Evolutionary conservation across 2,888 invertebrate species (phyloP).

Genomic region (Drosophila birchii): DNA sequence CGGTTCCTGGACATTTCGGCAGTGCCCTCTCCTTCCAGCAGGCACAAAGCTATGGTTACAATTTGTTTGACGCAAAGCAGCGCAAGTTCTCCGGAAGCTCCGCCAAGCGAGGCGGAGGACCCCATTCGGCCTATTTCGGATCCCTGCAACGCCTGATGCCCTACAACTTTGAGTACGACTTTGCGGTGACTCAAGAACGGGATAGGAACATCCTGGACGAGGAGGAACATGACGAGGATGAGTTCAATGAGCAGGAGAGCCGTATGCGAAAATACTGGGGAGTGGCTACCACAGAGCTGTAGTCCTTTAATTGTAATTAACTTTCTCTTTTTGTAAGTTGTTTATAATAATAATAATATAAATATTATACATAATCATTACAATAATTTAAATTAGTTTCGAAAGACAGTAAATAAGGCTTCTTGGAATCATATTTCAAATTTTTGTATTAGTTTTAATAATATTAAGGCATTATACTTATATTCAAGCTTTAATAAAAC

Average conservation of each 20-base stretch:
- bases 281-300: slow-evolving; percentile 94
- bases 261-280: slow-evolving; percentile 97
- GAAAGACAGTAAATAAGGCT: background rate
- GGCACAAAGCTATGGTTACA: slow-evolving; percentile 83
- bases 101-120: slow-evolving; percentile 86
- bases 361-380: no score
- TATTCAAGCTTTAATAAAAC: background rate
- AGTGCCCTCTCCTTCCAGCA: slow-evolving; percentile 92
- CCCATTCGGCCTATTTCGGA: slow-evolving; percentile 94
- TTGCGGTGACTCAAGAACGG: slow-evolving; percentile 92
- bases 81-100: slow-evolving; percentile 59
- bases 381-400: no score
- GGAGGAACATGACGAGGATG: slow-evolving; percentile 85
- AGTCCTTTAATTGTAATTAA: slow-evolving; percentile 63
- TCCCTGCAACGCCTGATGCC: slow-evolving; percentile 93
- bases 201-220: slow-evolving; percentile 86
- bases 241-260: slow-evolving; percentile 92
- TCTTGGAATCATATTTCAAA: background rate
- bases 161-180: slow-evolving; percentile 93
- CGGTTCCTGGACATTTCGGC: slow-evolving; percentile 88
- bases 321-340: background rate
- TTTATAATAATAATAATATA: background rate
- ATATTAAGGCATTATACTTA: background rate
- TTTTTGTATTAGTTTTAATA: background rate
- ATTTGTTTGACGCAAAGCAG: slow-evolving; percentile 70